Base-by-base conservation (phyloP, 92 coral and sea anemone species). In the Parazoanthus swiftii region DNA sequence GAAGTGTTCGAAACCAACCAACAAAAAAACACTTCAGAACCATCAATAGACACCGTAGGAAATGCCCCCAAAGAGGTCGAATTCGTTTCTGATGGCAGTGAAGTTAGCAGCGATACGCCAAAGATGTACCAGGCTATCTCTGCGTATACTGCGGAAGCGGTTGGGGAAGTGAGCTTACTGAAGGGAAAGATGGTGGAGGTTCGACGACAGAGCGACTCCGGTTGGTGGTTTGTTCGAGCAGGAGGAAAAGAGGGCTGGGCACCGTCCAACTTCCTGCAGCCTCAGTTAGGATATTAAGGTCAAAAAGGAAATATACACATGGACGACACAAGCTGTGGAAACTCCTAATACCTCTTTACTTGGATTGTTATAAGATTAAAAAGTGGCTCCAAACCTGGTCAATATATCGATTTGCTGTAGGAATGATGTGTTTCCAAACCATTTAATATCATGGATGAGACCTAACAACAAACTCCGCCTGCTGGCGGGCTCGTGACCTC, bases 221-320 rank as follows among this genome's bases (percentile, higher is more conserved):
- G 92, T 4, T 90, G 92, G 92, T 90, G 92, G 92, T 86, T 79
- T 8, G 92, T 90, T 48, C 88, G 84, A 77, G 82, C 89, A 35
- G 71, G 77, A 42, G 89, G 82, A 16, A 88, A 85, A n/a, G 82
- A 90, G 81, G 92, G 92, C 42, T 90, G 92, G 92, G 92, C 89
- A 10, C 92, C 92, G 25, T 85, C 92, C 21, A 90, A 88, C n/a
- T 90, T 68, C 58, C 86, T 90, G 36, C 42, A 56, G 13, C 5
- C 46, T 35, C 43, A 80, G 11, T 37, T 80, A 80, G 38, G 26
- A 14, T 58, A 29, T 14, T 33, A 0, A 63, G 21, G 70, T 23
- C 26, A 21, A 18, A 23, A 3, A 5, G 25, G 70, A 6, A 63
- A 63, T 18, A 20, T 63, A 20, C 15, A 63, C 2, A 15, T 46